These are phyloP conservation scores for Dicerorhinus sumatrensis DNA, from an alignment of 2,113 vertebrate genomes.

Conservation along the genomic window DNA sequence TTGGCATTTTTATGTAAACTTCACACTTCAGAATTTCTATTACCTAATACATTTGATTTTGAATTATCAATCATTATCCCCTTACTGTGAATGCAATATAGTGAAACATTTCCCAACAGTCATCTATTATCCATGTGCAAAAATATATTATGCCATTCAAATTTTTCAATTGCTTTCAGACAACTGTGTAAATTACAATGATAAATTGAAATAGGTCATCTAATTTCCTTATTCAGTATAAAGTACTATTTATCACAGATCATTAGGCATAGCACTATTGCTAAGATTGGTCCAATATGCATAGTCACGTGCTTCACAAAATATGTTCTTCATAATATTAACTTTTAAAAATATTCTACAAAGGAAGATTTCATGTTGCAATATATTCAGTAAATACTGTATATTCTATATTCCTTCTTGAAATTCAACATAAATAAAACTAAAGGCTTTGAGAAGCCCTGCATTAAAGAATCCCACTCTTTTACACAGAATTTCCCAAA, in stretches of 20 bases:
- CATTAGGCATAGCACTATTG: not conserved
- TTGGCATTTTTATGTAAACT: not conserved
- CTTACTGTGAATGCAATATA: not conserved
- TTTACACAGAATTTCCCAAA: not conserved
- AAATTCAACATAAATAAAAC: not conserved
- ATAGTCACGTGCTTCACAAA: not conserved
- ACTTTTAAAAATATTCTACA: constrained; percentile 8
- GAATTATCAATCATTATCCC: not conserved
- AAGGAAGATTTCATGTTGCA: not conserved
- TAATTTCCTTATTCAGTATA: not conserved
- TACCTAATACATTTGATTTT: constrained; percentile 22
- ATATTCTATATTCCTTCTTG: not conserved
- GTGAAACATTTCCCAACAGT: not conserved
- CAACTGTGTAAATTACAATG: constrained; percentile 28
- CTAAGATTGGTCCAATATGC: not conserved
- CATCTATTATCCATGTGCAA: constrained; percentile 2
- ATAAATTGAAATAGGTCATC: not conserved
- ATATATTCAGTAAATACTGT: not conserved
- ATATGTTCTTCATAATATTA: not conserved
- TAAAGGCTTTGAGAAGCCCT: not conserved
- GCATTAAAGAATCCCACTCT: not conserved
- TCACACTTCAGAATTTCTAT: not conserved
- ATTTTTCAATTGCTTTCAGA: constrained; percentile 8
- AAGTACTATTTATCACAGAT: constrained; percentile 11
- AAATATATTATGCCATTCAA: not conserved